phyloP scores from a whole-genome alignment of 2,113 vertebrate species.

The Hystrix cristata region DNA sequence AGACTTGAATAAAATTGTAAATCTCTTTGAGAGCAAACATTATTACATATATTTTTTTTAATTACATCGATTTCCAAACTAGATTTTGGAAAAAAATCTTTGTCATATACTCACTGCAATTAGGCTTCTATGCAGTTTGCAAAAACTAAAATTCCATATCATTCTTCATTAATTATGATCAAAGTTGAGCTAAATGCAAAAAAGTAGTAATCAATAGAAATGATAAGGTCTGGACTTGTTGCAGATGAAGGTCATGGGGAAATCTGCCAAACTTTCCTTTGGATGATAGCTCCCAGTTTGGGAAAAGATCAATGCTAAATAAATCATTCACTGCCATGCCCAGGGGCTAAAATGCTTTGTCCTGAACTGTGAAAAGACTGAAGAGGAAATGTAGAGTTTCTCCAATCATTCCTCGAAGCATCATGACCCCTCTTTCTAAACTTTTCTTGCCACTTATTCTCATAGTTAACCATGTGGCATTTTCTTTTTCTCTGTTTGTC shows the following conservation, averaged over 20 bases:
- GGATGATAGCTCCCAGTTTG: not conserved
- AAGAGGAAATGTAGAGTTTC: not conserved
- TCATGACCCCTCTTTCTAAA: not conserved
- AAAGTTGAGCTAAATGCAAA: conserved; percentile 7
- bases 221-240: not conserved
- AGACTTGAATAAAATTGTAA: not conserved
- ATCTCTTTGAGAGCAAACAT: conserved; percentile 18
- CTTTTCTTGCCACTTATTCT: not conserved
- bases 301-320: conserved; percentile 18
- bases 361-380: not conserved
- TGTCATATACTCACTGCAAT: not conserved
- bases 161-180: not conserved
- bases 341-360: not conserved
- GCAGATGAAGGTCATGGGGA: not conserved
- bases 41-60: conserved; percentile 40
- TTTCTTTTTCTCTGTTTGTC: not conserved
- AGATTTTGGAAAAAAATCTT: not conserved
- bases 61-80: not conserved
- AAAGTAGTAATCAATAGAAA: not conserved
- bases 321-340: not conserved
- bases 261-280: not conserved
- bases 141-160: not conserved
- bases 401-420: not conserved
- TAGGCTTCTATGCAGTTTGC: not conserved
- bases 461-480: not conserved